Base-by-base conservation (phyloP, 1,140 invertebrate genomes). In the Pachypsylla venusta region DNA sequence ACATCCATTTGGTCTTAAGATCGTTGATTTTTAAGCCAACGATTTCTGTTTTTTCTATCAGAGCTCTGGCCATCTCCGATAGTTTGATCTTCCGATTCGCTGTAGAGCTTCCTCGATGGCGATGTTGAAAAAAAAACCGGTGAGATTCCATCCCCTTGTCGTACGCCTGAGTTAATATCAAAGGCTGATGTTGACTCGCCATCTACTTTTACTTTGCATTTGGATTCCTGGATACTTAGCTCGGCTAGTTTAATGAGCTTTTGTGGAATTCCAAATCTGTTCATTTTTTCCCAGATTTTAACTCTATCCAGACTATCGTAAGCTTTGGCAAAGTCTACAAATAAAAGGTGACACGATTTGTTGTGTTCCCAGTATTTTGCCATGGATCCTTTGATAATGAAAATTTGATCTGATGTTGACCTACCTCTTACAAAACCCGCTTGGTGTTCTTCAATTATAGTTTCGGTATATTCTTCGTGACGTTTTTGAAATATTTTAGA, bases 291-390 rank as follows among this genome's bases (percentile, higher is more conserved):
- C 13, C 30, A 59, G 3, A 59, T 26, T 22, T 16, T 59, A 25
- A 16, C 19, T 48, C 61, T 35, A 25, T 59, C 13, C 19, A 62
- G 35, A 24, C 48, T 55, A 25, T 60, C 57, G 24, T 62, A 59
- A n/a, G 61, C 61, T 59, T 62, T 62, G 19, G 28, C 20, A 30
- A 62, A 62, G 26, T 62, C 61, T 14, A 62, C 54, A 30, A 59
- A 62, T 19, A 62, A n/a, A 1, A 70, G 76, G 5, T 84, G 83
- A 54, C 76, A 76, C 3, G 80, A 80, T 19, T 53, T 56, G 26
- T 60, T 25, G 27, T 1, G 35, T 35, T 61, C 56, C 60, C 60
- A 61, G 14, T 59, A 55, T 35, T 59, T 59, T 22, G 27, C 58
- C 42, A 54, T 53, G 14, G 27, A 14, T 54, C 53, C 39, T 30